Base-by-base conservation (phyloP, 2,888 invertebrate genomes). In the Unio delphinus region DNA sequence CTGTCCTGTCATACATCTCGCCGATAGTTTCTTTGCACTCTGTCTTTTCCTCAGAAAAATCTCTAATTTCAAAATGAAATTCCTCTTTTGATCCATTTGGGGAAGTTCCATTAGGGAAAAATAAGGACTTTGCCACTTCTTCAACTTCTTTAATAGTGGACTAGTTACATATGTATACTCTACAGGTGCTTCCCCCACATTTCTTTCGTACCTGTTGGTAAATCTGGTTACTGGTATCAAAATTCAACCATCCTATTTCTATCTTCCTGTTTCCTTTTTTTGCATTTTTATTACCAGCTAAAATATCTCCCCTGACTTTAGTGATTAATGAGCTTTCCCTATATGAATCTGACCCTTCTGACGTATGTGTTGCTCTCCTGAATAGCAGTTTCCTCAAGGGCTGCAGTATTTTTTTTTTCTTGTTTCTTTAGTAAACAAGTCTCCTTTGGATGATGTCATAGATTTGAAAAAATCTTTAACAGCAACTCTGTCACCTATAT, bases 181-280 rank as follows among this genome's bases (percentile, higher is more conserved):
- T 45, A 26, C 66, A 0, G 4, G 59, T 23, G 11, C 17, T 34
- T 11, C 66, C 66, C 5, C 66, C 66, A 60, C 23, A n/a, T 45
- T n/a, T 23, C 18, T 17, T 30, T 17, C 61, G 11, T n/a, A 66
- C 66, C 28, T 59, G 60, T 15, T 45, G 28, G 30, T 58, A 65
- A 11, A 58, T 26, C 17, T 65, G 54, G 20, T 4, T 23, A 15
- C 18, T 1, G 2, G 7, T 55, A 7, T 60, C 26, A 34, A 60
- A 66, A 34, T 66, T 30, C 18, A 66, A 18, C 66, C 59, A 66
- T 17, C 66, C 66, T 23, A 66, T 34, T 66, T 60, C 66, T 23
- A 66, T 18, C n/a, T 23, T 65, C 28, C 65, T 6, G 3, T 3
- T 30, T 23, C 18, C 58, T 60, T 66, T 60, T 6, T 20, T 3